phyloP scores from a whole-genome alignment of 23 tunicate species.

The Aplidium turbinatum region DNA sequence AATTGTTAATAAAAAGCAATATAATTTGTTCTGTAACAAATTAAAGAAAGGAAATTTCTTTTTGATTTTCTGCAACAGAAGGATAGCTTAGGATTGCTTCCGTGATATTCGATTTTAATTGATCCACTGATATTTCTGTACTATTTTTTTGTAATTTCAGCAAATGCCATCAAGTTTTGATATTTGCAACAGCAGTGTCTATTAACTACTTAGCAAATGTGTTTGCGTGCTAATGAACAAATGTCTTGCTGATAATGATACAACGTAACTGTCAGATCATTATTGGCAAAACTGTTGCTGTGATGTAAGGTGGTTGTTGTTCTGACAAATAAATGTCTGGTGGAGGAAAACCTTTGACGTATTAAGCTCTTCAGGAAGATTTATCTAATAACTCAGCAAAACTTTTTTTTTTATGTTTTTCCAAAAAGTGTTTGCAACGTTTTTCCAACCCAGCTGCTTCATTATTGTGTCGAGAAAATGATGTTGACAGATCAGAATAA shows the following conservation, averaged over 20 bases:
- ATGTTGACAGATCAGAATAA: neutral
- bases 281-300: neutral
- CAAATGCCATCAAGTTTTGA: slow-evolving; percentile 17
- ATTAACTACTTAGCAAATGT: no score
- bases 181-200: neutral
- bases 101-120: neutral
- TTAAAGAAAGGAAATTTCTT: neutral
- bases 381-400: neutral
- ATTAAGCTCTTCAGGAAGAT: neutral
- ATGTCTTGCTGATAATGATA: neutral
- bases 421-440: neutral
- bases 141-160: neutral
- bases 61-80: neutral
- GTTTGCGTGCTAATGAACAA: neutral
- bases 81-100: neutral
- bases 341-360: neutral
- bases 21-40: neutral
- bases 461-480: slow-evolving; percentile 23
- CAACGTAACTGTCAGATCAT: neutral
- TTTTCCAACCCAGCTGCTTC: slow-evolving; percentile 7
- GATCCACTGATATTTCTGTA: neutral
- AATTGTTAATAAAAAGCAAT: neutral
- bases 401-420: neutral
- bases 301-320: neutral
- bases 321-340: neutral